These are phyloP conservation scores for Drosophila macrothrix DNA, from an alignment of 2,888 invertebrate genomes.

Conservation along the genomic window DNA sequence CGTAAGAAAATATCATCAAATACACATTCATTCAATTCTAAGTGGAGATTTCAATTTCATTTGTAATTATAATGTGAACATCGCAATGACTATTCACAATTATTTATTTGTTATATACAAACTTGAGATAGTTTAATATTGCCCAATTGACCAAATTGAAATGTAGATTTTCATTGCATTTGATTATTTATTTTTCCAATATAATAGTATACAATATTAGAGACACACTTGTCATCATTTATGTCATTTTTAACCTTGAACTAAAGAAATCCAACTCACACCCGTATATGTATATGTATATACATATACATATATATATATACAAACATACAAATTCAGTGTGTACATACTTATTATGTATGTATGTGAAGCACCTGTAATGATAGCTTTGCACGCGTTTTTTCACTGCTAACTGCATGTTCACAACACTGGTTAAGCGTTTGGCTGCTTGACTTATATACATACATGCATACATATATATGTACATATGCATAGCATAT, in stretches of 20 bases:
- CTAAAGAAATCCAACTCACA: slow-evolving; percentile 19
- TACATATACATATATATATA: too few species aligned
- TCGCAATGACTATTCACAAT: slow-evolving; percentile 3
- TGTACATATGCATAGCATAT: slow-evolving; percentile 53
- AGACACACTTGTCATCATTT: not conserved
- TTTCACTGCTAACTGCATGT: slow-evolving; percentile 36
- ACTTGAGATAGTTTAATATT: slow-evolving; percentile 2
- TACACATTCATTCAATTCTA: slow-evolving; percentile 62
- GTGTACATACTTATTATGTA: slow-evolving; percentile 4
- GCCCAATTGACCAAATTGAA: slow-evolving; percentile 15
- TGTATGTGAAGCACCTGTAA: slow-evolving; percentile 34
- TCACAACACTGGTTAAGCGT: slow-evolving; percentile 17
- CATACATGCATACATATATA: slow-evolving; percentile 15
- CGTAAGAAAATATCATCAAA: slow-evolving; percentile 51
- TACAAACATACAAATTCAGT: not conserved
- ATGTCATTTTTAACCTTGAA: slow-evolving; percentile 40
- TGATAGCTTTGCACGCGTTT: slow-evolving; percentile 47
- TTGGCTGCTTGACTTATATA: slow-evolving; percentile 5
- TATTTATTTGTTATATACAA: slow-evolving; percentile 12
- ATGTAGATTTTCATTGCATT: slow-evolving; percentile 7
- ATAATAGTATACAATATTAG: not conserved
- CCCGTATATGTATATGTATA: not conserved
- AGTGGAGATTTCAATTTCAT: slow-evolving; percentile 64
- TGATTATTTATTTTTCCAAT: slow-evolving; percentile 4
- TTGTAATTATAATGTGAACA: slow-evolving; percentile 48